phyloP scores from a whole-genome alignment of 2,888 invertebrate genomes.

The Mesorhabditis belari region DNA sequence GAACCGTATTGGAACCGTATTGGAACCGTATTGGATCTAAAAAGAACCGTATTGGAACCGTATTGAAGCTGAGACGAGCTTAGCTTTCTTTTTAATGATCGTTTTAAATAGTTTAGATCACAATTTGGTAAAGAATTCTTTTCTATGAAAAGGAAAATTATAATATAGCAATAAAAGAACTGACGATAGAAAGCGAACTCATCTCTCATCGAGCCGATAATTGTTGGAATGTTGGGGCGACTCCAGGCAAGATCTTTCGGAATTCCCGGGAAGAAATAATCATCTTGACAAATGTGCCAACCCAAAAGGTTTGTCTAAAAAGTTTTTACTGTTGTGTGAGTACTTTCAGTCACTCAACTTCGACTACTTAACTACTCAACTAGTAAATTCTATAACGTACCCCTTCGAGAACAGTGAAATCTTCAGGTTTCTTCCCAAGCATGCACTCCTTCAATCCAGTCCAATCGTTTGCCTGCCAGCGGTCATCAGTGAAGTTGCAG shows the following conservation, averaged over 20 bases:
- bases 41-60: too few relatives aligned
- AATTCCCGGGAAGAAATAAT: slow-evolving; percentile 4
- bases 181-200: background rate
- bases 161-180: too few relatives aligned
- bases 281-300: slow-evolving; percentile 7
- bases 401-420: background rate
- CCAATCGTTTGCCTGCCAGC: background rate
- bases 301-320: background rate
- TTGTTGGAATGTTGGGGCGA: slow-evolving; percentile 3
- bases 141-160: too few relatives aligned
- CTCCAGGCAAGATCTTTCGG: slow-evolving; percentile 2
- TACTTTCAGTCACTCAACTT: background rate
- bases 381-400: background rate
- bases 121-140: too few relatives aligned
- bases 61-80: too few relatives aligned
- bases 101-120: too few relatives aligned
- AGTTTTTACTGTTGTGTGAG: background rate
- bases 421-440: background rate
- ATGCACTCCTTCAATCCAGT: slow-evolving; percentile 1
- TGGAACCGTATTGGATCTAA: too few relatives aligned
- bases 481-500: slow-evolving; percentile 1
- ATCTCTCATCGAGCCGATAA: slow-evolving; percentile 1
- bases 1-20: too few relatives aligned
- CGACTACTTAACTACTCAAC: background rate
- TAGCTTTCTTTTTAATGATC: too few relatives aligned